Conservation (phyloP, 2,797 vertebrate species). For the Danio albolineatus region DNA sequence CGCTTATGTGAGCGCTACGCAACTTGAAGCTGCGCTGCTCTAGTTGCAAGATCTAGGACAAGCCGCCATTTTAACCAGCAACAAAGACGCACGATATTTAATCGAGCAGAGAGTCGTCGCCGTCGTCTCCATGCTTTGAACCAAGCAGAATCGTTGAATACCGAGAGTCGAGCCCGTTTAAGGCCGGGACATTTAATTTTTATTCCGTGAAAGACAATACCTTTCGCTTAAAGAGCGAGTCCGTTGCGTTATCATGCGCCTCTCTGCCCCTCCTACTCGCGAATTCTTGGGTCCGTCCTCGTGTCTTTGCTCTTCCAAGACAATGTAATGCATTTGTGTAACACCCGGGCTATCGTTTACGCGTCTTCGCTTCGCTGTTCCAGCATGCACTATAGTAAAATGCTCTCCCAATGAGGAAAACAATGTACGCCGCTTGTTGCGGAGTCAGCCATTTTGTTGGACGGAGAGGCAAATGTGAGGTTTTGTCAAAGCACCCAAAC, state of each 20-base stretch:
- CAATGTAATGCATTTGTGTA: constrained; percentile 44
- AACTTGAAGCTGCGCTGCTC: constrained; percentile 72
- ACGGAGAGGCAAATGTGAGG: constrained; percentile 41
- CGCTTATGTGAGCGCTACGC: constrained; percentile 56
- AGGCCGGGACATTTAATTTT: constrained; percentile 47
- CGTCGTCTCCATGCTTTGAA: not conserved
- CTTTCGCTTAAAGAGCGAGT: constrained; percentile 68
- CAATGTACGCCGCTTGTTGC: constrained; percentile 41
- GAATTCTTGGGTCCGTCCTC: constrained; percentile 71
- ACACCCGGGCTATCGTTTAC: constrained; percentile 36
- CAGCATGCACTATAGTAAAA: not conserved
- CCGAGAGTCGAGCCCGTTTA: not conserved
- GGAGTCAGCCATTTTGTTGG: constrained; percentile 71
- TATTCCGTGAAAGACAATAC: constrained; percentile 65
- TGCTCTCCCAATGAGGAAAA: not conserved
- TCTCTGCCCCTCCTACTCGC: constrained; percentile 81
- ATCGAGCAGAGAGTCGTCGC: constrained; percentile 9
- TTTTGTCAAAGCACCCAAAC: constrained; percentile 11
- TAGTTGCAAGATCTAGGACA: constrained; percentile 81
- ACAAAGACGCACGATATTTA: constrained; percentile 74
- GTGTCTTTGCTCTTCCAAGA: constrained; percentile 50
- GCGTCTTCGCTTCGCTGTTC: not conserved
- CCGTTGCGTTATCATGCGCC: constrained; percentile 67
- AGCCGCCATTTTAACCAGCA: constrained; percentile 87
- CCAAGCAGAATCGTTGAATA: not conserved